Percentiles rank a stretch among this genome's conserved stretches.
These are phyloP conservation scores for Apeltes quadracus DNA, from an alignment of 2,113 vertebrate species.

Conservation along the genomic window DNA sequence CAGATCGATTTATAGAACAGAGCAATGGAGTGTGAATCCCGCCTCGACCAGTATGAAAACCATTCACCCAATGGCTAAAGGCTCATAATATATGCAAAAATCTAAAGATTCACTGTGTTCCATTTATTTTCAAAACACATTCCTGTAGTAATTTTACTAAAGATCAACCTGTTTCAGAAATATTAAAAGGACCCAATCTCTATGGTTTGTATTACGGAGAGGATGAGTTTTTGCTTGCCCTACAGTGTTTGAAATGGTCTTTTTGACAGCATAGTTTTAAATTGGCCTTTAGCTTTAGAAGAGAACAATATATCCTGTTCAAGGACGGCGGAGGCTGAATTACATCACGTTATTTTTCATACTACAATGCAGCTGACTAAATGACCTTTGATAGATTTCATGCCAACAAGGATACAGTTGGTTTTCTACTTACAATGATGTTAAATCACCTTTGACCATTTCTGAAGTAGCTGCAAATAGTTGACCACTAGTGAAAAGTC, in stretches of 20 bases:
- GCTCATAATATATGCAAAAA: not conserved
- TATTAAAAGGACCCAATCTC: not conserved
- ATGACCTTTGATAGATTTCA: not conserved
- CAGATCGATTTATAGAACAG: not conserved
- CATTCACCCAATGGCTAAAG: not conserved
- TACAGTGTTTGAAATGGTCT: not conserved
- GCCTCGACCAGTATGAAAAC: constrained; percentile 1
- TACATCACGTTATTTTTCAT: not conserved
- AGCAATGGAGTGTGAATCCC: constrained; percentile 1
- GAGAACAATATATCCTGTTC: not conserved
- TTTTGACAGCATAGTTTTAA: not conserved
- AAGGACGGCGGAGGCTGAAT: not conserved
- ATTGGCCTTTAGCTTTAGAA: not conserved
- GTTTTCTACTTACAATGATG: not conserved
- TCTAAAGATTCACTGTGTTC: not conserved
- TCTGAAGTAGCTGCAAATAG: not conserved
- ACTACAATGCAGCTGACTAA: not conserved
- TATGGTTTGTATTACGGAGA: not conserved
- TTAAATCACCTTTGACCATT: constrained; percentile 1
- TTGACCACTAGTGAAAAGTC: not conserved
- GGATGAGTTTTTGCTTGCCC: not conserved
- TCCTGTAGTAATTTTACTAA: not conserved
- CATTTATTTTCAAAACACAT: not conserved
- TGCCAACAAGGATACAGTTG: not conserved
- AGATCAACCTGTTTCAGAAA: not conserved